These are phyloP conservation scores for Stylophora pistillata DNA, from an alignment of 64 coral and sea anemone genomes.

Conservation along the genomic window DNA sequence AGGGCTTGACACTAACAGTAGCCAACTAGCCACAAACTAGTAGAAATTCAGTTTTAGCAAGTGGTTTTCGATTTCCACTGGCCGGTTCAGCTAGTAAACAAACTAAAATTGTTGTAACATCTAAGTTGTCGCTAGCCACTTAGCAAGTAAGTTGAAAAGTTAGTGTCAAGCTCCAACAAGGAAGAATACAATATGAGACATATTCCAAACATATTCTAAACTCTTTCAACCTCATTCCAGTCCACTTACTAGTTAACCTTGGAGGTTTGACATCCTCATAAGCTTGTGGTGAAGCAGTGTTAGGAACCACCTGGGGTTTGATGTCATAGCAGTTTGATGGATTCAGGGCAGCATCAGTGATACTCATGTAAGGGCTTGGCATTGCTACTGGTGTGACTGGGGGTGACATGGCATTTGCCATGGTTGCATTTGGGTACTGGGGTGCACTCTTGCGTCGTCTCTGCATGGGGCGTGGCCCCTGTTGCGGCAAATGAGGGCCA, in stretches of 20 bases:
- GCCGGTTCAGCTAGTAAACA: too few relatives aligned
- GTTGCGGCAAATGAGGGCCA: slow-evolving; percentile 22
- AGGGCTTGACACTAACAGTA: too few relatives aligned
- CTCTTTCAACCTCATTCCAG: too few relatives aligned
- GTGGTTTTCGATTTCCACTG: too few relatives aligned
- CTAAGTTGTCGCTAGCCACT: too few relatives aligned
- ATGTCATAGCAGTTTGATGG: slow-evolving; percentile 57
- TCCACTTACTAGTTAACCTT: slow-evolving; percentile 45
- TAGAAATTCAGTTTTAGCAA: too few relatives aligned
- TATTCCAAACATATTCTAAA: too few relatives aligned
- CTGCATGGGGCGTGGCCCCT: slow-evolving; percentile 31
- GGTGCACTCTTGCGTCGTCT: slow-evolving; percentile 60
- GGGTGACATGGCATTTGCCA: slow-evolving; percentile 34
- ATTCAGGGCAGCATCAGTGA: slow-evolving; percentile 55
- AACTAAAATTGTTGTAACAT: too few relatives aligned
- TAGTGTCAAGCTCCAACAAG: too few relatives aligned
- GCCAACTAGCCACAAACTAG: too few relatives aligned
- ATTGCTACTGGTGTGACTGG: slow-evolving; percentile 63
- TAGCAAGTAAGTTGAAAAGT: too few relatives aligned
- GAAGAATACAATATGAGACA: too few relatives aligned
- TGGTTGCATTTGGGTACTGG: slow-evolving; percentile 38
- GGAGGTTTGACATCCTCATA: slow-evolving; percentile 87
- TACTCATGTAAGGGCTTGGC: slow-evolving; percentile 85
- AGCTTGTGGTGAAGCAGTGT: slow-evolving; percentile 60
- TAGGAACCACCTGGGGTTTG: slow-evolving; percentile 49